Evolutionary conservation across 92 coral and sea anemone species (phyloP).

Genomic region (Bergia puertoricense): DNA sequence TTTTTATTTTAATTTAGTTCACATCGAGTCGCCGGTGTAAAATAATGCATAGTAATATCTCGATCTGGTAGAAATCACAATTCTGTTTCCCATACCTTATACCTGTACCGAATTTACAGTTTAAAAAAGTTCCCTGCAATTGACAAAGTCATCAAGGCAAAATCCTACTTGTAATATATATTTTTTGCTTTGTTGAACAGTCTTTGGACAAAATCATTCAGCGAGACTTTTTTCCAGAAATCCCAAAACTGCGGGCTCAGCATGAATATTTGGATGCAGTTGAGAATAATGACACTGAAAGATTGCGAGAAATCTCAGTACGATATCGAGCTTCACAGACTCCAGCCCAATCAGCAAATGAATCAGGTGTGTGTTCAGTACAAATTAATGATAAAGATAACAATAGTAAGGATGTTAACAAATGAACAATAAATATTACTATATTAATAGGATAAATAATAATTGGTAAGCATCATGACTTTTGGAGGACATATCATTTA

Average conservation of each 20-base stretch:
- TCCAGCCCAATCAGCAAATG: slow-evolving; percentile 51
- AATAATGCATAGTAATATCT: neutral
- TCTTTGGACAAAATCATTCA: slow-evolving; percentile 92
- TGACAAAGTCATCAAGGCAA: too few species aligned
- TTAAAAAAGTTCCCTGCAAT: too few species aligned
- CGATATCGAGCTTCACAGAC: slow-evolving; percentile 78
- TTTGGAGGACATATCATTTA: too few species aligned
- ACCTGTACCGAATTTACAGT: too few species aligned
- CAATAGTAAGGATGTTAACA: too few species aligned
- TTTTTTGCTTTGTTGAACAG: slow-evolving; percentile 47
- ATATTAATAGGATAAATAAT: too few species aligned
- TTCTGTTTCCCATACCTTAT: neutral
- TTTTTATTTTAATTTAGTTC: too few species aligned
- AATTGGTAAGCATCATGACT: too few species aligned
- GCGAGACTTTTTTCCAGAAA: slow-evolving; percentile 94
- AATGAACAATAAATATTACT: too few species aligned
- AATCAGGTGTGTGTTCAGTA: slow-evolving; percentile 50
- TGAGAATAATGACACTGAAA: slow-evolving; percentile 80
- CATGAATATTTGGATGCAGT: slow-evolving; percentile 92
- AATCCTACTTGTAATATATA: neutral
- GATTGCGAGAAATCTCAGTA: slow-evolving; percentile 80
- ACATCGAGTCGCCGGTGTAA: too few species aligned
- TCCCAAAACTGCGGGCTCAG: slow-evolving; percentile 90
- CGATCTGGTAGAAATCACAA: neutral
- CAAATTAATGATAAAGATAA: neutral